Evolutionary conservation across 2,797 vertebrate genomes (phyloP).

Genomic region (Parambassis ranga): DNA sequence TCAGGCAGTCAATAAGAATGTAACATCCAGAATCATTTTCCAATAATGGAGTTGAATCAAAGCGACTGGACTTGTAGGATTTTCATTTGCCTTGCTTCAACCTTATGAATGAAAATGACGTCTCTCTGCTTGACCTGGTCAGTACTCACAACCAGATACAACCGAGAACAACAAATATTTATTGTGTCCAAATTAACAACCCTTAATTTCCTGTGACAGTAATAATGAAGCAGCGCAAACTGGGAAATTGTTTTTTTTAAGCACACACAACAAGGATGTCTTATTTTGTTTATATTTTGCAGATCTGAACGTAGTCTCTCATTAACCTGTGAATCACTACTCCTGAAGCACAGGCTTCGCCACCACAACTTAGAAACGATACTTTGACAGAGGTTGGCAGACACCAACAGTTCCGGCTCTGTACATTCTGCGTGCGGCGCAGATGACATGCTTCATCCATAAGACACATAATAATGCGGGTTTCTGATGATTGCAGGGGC

Average conservation of each 20-base stretch:
- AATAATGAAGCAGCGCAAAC: slow-evolving; percentile 4
- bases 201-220: too few relatives aligned
- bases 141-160: not conserved
- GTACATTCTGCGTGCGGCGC: slow-evolving; percentile 25
- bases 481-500: slow-evolving; percentile 44
- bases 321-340: slow-evolving; percentile 41
- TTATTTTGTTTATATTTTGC: slow-evolving; percentile 42
- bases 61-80: too few relatives aligned
- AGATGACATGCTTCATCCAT: slow-evolving; percentile 41
- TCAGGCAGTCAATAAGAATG: too few relatives aligned
- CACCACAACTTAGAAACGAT: slow-evolving; percentile 31
- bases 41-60: too few relatives aligned
- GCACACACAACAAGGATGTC: slow-evolving; percentile 12
- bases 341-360: slow-evolving; percentile 12
- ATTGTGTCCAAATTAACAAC: too few relatives aligned
- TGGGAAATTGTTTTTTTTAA: slow-evolving; percentile 10
- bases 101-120: too few relatives aligned
- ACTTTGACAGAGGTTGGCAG: slow-evolving; percentile 42
- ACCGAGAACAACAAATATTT: not conserved
- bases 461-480: slow-evolving; percentile 43
- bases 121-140: not conserved
- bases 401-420: slow-evolving; percentile 30
- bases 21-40: too few relatives aligned
- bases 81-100: too few relatives aligned
- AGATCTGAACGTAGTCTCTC: slow-evolving; percentile 23